Base-by-base conservation (phyloP, 2,888 invertebrate genomes). In the Habrosyne pyritoides region DNA sequence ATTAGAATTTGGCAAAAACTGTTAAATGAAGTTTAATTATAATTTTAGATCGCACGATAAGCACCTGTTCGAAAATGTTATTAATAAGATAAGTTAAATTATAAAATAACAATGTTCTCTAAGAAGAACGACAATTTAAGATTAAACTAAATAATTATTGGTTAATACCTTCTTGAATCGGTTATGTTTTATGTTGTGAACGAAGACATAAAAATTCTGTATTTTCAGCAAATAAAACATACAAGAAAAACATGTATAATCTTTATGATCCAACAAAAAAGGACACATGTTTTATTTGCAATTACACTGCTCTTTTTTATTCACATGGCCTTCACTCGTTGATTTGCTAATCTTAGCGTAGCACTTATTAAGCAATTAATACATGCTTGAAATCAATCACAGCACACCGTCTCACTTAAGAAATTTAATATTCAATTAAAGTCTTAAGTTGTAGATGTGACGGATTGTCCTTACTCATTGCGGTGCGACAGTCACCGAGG, bases 371-470 rank as follows among this genome's bases (percentile, higher is more conserved):
- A 79, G 78, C 80, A 83, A 84, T 85, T 81, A 83, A 79, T 85
- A 77, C 79, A 72, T 75, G 75, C 75, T 81, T 73, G 72, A 78
- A 82, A 87, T 79, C 83, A 83, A 83, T 85, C 79, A 76, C 73
- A 73, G 77, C 72, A 70, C 21, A 21, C 28, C 8, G 18, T 42
- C 42, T 74, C 58, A 68, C 71, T 67, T 70, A 76, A 75, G 79
- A 76, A 79, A 84, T 73, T 81, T 82, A 82, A 84, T 86, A 87
- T 87, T 87, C 80, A 84, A 87, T 86, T 84, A 83, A 74, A 75
- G 72, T 77, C 69, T 75, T 74, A 73, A 33, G 33, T n/a, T 50
- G 53, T 26, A 55, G 68, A 57, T 62, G 63, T 63, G 64, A 64
- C 57, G 56, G 69, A 65, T 49, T 68, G 83, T 81, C 73, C 76